phyloP scores from a whole-genome alignment of 2,797 vertebrate genomes.

The Acomys russatus region DNA sequence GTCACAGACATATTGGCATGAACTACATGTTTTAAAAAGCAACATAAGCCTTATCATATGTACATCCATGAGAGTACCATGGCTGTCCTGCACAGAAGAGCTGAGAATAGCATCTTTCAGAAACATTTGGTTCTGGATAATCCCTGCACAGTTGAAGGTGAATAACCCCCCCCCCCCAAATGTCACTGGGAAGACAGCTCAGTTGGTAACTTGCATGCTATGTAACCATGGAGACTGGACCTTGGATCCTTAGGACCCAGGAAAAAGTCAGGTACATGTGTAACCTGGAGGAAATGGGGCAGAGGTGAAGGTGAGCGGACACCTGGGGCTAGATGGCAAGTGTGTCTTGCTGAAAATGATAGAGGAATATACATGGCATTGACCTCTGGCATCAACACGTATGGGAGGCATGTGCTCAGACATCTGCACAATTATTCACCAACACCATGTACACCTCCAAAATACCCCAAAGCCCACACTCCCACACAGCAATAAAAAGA shows the following conservation, averaged over 20 bases:
- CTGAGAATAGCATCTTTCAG: constrained; percentile 28
- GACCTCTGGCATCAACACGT: not conserved
- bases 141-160: not conserved
- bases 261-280: not conserved
- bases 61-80: not conserved
- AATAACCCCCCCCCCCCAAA: not conserved
- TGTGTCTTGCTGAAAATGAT: not conserved
- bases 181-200: not conserved
- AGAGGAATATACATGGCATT: not conserved
- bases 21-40: constrained; percentile 31
- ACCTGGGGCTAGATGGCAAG: not conserved
- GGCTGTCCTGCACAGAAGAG: not conserved
- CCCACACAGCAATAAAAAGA: not conserved
- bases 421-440: not conserved
- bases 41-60: not conserved
- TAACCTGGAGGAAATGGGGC: not conserved
- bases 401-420: accelerated
- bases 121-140: constrained; percentile 44
- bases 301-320: not conserved
- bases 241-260: no score
- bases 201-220: not conserved
- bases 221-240: not conserved
- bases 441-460: not conserved
- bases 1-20: not conserved
- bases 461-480: accelerated